These are phyloP conservation scores for Himalopsyche kuldschensis DNA, from an alignment of 2,888 invertebrate genomes.

Conservation along the genomic window DNA sequence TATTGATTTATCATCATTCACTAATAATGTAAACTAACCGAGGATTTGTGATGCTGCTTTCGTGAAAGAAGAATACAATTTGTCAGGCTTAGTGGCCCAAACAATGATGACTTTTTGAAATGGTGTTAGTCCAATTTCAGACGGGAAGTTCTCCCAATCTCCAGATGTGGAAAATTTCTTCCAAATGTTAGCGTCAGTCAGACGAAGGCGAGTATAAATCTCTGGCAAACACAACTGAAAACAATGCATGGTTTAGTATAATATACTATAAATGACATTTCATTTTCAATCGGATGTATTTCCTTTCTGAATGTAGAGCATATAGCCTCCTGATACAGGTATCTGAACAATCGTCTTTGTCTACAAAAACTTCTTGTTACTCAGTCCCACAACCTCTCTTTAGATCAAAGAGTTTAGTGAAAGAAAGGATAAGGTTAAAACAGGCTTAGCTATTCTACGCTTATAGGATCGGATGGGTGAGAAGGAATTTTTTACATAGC, in stretches of 20 bases:
- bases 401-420: too few relatives aligned
- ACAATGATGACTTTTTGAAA: constrained; percentile 83
- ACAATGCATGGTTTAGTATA: not conserved
- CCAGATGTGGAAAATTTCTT: constrained; percentile 65
- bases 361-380: too few relatives aligned
- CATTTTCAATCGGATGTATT: too few relatives aligned
- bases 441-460: too few relatives aligned
- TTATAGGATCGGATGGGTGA: too few relatives aligned
- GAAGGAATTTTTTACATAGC: too few relatives aligned
- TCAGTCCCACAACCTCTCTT: too few relatives aligned
- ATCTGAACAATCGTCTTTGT: too few relatives aligned
- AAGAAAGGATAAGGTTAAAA: too few relatives aligned
- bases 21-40: constrained; percentile 49
- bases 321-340: too few relatives aligned
- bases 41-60: constrained; percentile 70
- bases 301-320: not conserved
- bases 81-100: constrained; percentile 81
- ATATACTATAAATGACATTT: too few relatives aligned
- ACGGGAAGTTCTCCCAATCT: constrained; percentile 66
- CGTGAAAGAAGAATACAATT: constrained; percentile 74
- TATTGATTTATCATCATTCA: too few relatives aligned
- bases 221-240: constrained; percentile 61
- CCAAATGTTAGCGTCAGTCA: constrained; percentile 70
- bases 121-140: constrained; percentile 59
- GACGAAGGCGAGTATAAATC: constrained; percentile 62